A percentile compares a stretch with the other conserved stretches of the same genome.
Conservation (phyloP, 92 coral and sea anemone species). For the Actinernus sp. region DNA sequence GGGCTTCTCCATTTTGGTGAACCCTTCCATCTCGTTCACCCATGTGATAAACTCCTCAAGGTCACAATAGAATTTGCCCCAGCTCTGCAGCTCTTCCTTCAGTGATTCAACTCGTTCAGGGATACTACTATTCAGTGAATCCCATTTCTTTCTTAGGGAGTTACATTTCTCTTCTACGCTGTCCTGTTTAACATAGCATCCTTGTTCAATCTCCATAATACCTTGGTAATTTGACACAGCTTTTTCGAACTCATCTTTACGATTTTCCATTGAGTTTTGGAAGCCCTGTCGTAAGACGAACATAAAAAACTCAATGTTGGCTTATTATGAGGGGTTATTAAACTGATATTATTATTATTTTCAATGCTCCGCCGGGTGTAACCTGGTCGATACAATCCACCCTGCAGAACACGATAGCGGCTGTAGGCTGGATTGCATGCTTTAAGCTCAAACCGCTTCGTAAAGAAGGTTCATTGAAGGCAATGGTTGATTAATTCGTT, state of each 20-base stretch:
- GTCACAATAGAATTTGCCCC: conserved; percentile 75
- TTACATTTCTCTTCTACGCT: conserved; percentile 80
- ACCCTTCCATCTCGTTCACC: conserved; percentile 85
- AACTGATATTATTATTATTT: too few species aligned
- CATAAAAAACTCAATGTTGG: too few species aligned
- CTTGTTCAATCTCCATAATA: conserved; percentile 53
- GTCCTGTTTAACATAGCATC: conserved; percentile 62
- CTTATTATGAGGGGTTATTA: too few species aligned
- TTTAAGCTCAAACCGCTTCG: too few species aligned
- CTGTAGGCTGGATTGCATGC: too few species aligned
- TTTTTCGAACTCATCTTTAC: conserved; percentile 55
- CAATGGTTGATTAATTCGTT: too few species aligned
- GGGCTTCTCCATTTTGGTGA: conserved; percentile 76
- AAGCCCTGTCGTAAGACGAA: conserved; percentile 73
- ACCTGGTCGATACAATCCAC: too few species aligned
- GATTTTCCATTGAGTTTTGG: conserved; percentile 67
- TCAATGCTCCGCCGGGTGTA: too few species aligned
- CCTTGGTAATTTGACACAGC: conserved; percentile 71
- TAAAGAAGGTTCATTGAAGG: too few species aligned
- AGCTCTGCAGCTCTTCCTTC: conserved; percentile 71
- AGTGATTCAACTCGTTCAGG: conserved; percentile 81
- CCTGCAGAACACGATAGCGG: too few species aligned
- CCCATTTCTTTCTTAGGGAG: conserved; percentile 79
- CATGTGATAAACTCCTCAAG: conserved; percentile 83
- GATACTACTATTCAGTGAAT: conserved; percentile 50